A percentile compares a stretch with the other conserved stretches of the same genome.
Conservation (phyloP, 2,113 vertebrate species). For the Platycercus adscitus region DNA sequence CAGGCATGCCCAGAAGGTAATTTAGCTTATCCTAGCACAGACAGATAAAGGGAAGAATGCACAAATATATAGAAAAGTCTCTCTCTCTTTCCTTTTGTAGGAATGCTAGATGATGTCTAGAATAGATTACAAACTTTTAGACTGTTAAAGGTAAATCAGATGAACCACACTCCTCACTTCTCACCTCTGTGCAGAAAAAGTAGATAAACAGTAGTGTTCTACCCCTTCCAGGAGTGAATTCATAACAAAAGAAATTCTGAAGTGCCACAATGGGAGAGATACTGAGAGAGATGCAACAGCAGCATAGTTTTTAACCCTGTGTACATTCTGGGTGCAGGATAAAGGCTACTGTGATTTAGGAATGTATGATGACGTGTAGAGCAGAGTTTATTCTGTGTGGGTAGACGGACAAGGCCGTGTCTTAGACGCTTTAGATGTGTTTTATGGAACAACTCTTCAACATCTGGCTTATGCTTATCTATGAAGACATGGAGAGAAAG, state of each 20-base stretch:
- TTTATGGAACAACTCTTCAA: not conserved
- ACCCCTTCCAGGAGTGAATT: not conserved
- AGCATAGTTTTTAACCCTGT: not conserved
- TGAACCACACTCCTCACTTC: not conserved
- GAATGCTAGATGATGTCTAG: not conserved
- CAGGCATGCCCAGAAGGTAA: not conserved
- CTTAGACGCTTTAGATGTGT: not conserved
- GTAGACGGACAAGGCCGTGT: not conserved
- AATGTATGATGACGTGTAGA: fast-evolving
- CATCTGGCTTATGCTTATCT: not conserved
- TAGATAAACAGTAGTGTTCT: not conserved
- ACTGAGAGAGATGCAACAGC: not conserved
- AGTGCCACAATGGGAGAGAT: not conserved
- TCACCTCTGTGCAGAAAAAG: not conserved
- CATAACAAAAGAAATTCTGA: not conserved
- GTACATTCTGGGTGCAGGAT: not conserved
- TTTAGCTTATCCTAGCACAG: not conserved
- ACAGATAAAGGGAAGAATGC: not conserved
- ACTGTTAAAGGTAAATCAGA: not conserved
- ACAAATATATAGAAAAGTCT: not conserved
- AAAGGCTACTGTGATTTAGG: not conserved
- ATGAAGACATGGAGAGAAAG: not conserved
- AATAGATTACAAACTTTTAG: not conserved
- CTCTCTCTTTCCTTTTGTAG: not conserved
- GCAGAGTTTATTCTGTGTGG: not conserved